Conservation (phyloP, 1,140 invertebrate species). For the Macrobrachium rosenbergii region DNA sequence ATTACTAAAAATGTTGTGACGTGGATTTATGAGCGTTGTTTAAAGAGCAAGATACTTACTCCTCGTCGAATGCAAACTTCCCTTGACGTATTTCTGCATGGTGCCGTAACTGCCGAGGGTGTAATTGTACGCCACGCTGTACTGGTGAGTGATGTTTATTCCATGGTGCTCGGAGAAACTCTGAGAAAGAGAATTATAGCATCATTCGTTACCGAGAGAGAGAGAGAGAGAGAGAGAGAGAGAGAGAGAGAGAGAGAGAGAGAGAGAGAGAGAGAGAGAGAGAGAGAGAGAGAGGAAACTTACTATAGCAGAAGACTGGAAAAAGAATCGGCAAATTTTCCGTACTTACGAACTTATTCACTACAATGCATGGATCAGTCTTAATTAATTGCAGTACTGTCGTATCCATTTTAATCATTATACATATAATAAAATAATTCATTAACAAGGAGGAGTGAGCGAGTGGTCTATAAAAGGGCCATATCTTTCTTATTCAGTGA, state of each 20-base stretch:
- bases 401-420: too few relatives aligned
- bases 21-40: too few relatives aligned
- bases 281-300: neutral
- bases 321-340: too few relatives aligned
- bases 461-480: too few relatives aligned
- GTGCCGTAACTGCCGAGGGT: conserved; percentile 21
- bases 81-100: conserved; percentile 18
- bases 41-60: conserved; percentile 13
- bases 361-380: too few relatives aligned
- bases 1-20: too few relatives aligned
- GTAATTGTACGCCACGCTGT: conserved; percentile 37
- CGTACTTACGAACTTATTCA: too few relatives aligned
- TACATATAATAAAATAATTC: too few relatives aligned
- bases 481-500: too few relatives aligned
- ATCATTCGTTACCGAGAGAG: neutral
- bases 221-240: neutral
- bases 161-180: conserved; percentile 35
- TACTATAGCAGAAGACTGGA: neutral
- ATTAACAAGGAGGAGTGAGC: too few relatives aligned
- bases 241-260: neutral
- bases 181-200: neutral
- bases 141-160: conserved; percentile 15
- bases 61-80: conserved; percentile 15
- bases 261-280: neutral
- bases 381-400: too few relatives aligned